Percentiles rank a stretch among this genome's conserved stretches.
phyloP scores from a whole-genome alignment of 2,113 vertebrate species.

The Ciconia maguari region DNA sequence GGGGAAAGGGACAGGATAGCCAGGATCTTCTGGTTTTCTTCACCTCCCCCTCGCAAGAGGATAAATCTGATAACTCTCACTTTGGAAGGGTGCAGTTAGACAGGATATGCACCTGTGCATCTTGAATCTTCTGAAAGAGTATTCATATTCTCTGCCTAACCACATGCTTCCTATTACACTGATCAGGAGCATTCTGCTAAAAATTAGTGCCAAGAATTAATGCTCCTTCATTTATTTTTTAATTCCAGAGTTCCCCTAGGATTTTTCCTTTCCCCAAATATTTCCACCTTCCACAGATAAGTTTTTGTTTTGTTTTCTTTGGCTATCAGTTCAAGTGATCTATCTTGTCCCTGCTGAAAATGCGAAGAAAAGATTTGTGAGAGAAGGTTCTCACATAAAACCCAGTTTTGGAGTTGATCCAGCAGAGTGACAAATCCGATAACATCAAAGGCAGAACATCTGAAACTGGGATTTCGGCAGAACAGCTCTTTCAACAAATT shows the following conservation, averaged over 20 bases:
- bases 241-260: neutral
- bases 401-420: constrained; percentile 28
- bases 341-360: constrained; percentile 12
- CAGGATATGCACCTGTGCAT: constrained; percentile 4
- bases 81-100: neutral
- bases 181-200: neutral
- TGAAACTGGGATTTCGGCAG: constrained; percentile 12
- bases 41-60: neutral
- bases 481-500: constrained; percentile 21
- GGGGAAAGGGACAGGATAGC: neutral
- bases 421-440: constrained; percentile 45
- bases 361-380: neutral
- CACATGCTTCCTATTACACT: neutral
- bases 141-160: neutral
- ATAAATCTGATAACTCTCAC: neutral
- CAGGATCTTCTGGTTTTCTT: neutral
- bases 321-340: neutral
- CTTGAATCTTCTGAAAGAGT: neutral
- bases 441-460: constrained; percentile 55
- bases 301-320: neutral
- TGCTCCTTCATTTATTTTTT: neutral
- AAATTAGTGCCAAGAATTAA: neutral
- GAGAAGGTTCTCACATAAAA: constrained; percentile 16
- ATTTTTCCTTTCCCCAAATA: neutral
- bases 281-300: neutral